Evolutionary conservation across 1,140 invertebrate species (phyloP).

Genomic region (Ruditapes philippinarum): DNA sequence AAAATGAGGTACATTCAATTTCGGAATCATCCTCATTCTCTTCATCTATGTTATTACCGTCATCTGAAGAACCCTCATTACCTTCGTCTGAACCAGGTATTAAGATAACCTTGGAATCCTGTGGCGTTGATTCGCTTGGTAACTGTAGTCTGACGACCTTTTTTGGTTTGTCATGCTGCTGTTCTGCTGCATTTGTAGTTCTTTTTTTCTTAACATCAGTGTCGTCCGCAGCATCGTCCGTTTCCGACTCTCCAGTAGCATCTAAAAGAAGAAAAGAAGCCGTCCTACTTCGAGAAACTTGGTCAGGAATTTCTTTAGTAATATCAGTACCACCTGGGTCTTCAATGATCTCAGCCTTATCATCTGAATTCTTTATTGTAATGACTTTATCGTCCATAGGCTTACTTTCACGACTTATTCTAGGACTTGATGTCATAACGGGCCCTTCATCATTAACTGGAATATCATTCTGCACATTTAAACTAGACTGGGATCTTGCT

Average conservation of each 20-base stretch:
- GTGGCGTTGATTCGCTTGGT: no score
- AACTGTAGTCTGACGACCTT: no score
- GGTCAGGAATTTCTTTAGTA: no score
- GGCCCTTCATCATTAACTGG: not conserved
- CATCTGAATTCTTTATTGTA: no score
- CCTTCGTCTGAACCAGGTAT: no score
- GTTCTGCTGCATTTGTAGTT: no score
- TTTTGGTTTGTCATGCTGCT: no score
- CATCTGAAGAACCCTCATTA: no score
- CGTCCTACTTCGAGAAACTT: not conserved
- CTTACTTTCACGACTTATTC: not conserved
- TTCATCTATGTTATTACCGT: no score
- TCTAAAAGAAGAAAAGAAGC: not conserved
- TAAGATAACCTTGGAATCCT: no score
- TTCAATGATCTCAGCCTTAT: not conserved
- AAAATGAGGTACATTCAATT: not conserved
- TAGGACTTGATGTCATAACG: slow-evolving; percentile 58
- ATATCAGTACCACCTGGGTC: not conserved
- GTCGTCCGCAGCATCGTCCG: not conserved
- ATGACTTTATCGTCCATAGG: not conserved
- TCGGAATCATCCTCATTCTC: no score
- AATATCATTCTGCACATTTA: not conserved
- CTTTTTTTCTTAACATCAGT: no score
- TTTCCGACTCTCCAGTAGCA: not conserved
- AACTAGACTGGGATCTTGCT: not conserved